Evolutionary conservation across 2,113 vertebrate genomes (phyloP).

Genomic region (Chunga burmeisteri): DNA sequence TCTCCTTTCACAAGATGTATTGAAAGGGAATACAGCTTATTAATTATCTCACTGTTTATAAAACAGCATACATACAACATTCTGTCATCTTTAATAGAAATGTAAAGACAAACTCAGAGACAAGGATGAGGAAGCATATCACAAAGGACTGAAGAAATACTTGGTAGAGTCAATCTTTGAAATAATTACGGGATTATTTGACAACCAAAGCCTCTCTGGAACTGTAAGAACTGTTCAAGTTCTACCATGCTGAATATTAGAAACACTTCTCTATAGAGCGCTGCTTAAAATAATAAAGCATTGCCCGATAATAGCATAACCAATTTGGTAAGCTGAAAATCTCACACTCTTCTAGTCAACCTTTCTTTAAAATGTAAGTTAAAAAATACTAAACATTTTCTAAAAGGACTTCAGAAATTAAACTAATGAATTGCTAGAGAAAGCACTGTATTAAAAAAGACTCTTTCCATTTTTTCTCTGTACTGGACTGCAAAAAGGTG

Average conservation of each 20-base stretch:
- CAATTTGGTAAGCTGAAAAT: background rate
- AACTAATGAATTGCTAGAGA: background rate
- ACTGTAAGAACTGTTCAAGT: background rate
- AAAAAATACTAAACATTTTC: background rate
- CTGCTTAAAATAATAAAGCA: background rate
- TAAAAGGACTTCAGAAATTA: background rate
- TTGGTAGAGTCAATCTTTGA: background rate
- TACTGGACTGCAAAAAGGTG: slow-evolving; percentile 8
- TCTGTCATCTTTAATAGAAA: background rate
- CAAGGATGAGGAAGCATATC: background rate
- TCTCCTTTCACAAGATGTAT: background rate
- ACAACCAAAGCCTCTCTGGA: background rate
- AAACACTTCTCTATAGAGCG: background rate
- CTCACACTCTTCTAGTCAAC: background rate
- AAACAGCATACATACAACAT: background rate
- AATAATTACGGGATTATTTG: background rate
- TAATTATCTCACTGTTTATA: background rate
- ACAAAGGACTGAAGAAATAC: background rate
- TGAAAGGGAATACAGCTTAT: background rate
- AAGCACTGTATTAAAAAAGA: background rate
- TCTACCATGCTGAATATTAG: background rate
- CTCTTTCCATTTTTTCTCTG: background rate
- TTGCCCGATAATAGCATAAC: background rate
- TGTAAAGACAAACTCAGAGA: background rate
- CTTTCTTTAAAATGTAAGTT: background rate